Conservation (phyloP, 2,113 vertebrate species). For the Aviceda subcristata region DNA sequence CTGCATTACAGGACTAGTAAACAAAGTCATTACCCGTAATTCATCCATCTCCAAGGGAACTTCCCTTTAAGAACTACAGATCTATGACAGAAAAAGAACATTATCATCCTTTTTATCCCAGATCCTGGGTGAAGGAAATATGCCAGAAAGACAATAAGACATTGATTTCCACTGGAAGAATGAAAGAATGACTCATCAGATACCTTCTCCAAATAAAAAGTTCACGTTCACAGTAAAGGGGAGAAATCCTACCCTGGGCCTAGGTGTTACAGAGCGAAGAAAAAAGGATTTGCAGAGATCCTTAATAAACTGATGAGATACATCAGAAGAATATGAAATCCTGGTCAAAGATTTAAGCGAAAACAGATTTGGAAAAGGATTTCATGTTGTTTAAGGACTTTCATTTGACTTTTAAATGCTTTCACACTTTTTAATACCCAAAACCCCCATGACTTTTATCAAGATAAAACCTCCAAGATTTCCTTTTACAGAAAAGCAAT, state of each 20-base stretch:
- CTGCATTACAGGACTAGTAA: constrained; percentile 27
- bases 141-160: background rate
- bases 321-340: background rate
- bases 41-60: background rate
- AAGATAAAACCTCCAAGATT: background rate
- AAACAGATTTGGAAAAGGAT: background rate
- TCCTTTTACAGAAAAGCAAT: background rate
- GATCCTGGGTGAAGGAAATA: background rate
- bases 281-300: background rate
- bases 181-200: background rate
- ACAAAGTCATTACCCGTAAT: constrained; percentile 57
- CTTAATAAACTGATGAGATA: background rate
- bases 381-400: background rate
- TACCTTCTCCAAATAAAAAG: background rate
- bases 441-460: background rate
- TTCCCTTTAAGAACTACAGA: constrained; percentile 15
- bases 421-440: background rate
- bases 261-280: background rate
- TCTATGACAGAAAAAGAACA: constrained; percentile 6
- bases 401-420: background rate
- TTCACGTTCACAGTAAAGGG: background rate
- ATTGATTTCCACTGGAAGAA: constrained; percentile 17
- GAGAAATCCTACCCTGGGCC: background rate
- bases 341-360: background rate
- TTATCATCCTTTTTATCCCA: constrained; percentile 15